These are phyloP conservation scores for Catocala nupta DNA, from an alignment of 2,888 invertebrate species.

Conservation along the genomic window DNA sequence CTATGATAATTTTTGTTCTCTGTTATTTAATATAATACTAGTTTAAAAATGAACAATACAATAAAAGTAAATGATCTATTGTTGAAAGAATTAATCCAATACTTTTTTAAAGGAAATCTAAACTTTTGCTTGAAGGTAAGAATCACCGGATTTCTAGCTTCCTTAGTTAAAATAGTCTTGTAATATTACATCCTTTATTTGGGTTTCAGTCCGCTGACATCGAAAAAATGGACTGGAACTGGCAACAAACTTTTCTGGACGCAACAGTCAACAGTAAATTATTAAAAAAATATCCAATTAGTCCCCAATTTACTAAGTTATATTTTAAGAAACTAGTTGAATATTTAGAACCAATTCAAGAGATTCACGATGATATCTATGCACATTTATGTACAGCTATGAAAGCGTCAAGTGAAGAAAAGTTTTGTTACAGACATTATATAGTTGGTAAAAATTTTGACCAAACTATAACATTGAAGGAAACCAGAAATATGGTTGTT, in stretches of 20 bases:
- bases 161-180: too few species aligned
- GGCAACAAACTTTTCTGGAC: constrained; percentile 87
- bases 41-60: not conserved
- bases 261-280: constrained; percentile 86
- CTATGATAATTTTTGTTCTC: not conserved
- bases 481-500: constrained; percentile 91
- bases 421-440: constrained; percentile 89
- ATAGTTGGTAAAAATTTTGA: constrained; percentile 68
- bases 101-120: constrained; percentile 59
- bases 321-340: constrained; percentile 90
- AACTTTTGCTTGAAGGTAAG: constrained; percentile 58
- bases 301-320: constrained; percentile 87
- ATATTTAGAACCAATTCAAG: constrained; percentile 86
- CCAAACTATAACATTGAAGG: constrained; percentile 88
- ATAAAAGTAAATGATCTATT: constrained; percentile 17
- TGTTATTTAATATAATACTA: not conserved
- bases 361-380: constrained; percentile 90
- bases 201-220: constrained; percentile 66
- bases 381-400: constrained; percentile 86
- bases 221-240: constrained; percentile 75
- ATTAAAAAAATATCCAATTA: constrained; percentile 88
- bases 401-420: constrained; percentile 60
- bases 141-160: too few species aligned
- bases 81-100: constrained; percentile 39
- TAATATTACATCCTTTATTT: not conserved